Evolutionary conservation across 1,140 invertebrate species (phyloP), one percentile per base, ranked within the genome.

Genomic region (Drosophila lini): DNA sequence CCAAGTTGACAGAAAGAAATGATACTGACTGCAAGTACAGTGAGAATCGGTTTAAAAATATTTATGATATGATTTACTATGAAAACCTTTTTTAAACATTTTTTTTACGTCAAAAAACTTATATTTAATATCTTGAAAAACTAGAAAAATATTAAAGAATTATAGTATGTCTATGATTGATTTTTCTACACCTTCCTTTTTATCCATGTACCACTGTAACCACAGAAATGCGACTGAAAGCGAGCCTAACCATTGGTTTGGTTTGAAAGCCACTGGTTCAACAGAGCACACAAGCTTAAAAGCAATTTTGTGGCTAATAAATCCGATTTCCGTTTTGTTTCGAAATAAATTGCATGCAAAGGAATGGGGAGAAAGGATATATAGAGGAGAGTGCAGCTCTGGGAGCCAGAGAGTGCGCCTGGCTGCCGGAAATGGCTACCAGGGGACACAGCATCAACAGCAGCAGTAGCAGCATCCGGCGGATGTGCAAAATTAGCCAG

Each of bases 241-340:
- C 6, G 3, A 56, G 15, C 44, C 40, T 15, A 31, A 36, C 55
- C 34, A 31, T 25, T 40, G 41, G 31, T 19, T 25, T 16, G 65
- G 70, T 88, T 86, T 88, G 61, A 73, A 60, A 85, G 64, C 59
- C 67, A 83, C 65, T 83, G 81, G 44, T 22, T 55, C 65, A 81
- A 56, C 69, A 57, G 45, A 52, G 58, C 58, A 56, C 61, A 59
- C 67, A 79, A 65, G 78, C 78, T 90, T 88, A 90, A 89, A 89
- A 81, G 89, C 89, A 91, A 91, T 91, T 91, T 91, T 91, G 84
- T 73, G 89, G 89, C 90, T 91, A 91, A 91, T 91, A 91, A 91
- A 91, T 91, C 89, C 84, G 89, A 91, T 91, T 91, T 89, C 79
- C 89, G 71, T 85, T 91, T 78, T 75, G 84, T 69, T 91, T 91